A percentile compares a stretch with the other conserved stretches of the same genome.
Evolutionary conservation across 2,113 vertebrate genomes (phyloP).

Genomic region (Eolophus roseicapilla): DNA sequence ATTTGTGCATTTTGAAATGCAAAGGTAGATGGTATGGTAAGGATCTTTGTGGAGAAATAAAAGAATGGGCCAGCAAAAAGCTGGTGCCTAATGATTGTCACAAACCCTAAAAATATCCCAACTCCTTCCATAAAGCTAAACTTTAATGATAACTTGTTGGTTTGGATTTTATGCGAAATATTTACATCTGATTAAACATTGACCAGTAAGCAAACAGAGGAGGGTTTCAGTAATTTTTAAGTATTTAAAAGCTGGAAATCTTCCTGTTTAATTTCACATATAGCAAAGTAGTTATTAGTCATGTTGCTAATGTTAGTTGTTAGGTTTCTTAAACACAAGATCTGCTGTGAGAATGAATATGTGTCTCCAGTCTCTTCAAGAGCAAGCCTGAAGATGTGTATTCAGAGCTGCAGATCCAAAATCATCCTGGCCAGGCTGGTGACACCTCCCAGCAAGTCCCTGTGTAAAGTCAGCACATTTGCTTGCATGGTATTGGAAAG

Average conservation of each 20-base stretch:
- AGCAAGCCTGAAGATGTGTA: background rate
- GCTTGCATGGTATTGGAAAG: background rate
- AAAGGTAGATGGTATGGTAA: background rate
- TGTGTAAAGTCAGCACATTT: background rate
- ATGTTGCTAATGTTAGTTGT: background rate
- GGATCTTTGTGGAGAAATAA: background rate
- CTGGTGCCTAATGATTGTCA: background rate
- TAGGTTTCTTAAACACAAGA: conserved; percentile 13
- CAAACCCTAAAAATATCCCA: background rate
- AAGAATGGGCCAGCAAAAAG: background rate
- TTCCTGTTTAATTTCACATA: conserved; percentile 20
- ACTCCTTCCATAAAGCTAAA: background rate
- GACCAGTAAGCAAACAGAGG: conserved; percentile 47
- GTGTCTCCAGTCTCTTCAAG: background rate
- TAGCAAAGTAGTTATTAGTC: conserved; percentile 40
- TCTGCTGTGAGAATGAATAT: background rate
- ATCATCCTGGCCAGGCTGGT: background rate
- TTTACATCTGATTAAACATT: conserved; percentile 52
- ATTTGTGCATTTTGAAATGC: background rate
- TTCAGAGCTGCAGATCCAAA: background rate
- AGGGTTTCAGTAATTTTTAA: conserved; percentile 52
- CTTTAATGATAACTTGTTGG: background rate
- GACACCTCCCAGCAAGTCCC: background rate
- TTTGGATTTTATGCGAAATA: conserved; percentile 52
- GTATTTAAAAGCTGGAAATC: conserved; percentile 51